Conservation (phyloP, 2,797 vertebrate species). For the Threskiornis aethiopicus region DNA sequence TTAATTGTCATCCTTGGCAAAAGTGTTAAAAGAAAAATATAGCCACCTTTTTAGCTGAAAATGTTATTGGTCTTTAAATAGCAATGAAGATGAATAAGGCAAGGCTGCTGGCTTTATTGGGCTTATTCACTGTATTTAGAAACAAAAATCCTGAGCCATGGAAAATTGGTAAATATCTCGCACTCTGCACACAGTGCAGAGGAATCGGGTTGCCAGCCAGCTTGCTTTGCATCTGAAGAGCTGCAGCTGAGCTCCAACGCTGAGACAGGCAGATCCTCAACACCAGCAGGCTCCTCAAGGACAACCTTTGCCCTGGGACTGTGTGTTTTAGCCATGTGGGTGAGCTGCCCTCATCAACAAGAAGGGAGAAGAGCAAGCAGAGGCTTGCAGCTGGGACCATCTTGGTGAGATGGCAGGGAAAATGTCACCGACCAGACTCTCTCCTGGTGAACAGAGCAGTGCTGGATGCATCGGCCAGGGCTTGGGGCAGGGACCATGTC, state of each 20-base stretch:
- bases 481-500: neutral
- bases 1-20: neutral
- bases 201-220: neutral
- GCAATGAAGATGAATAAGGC: neutral
- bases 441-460: neutral
- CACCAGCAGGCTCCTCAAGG: neutral
- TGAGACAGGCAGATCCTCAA: neutral
- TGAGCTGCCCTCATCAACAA: neutral
- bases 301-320: neutral
- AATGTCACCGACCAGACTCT: neutral
- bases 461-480: neutral
- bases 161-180: neutral
- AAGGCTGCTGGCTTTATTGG: neutral
- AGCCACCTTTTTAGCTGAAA: neutral
- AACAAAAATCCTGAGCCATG: neutral
- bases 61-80: neutral
- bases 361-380: neutral
- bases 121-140: neutral
- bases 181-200: neutral
- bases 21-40: neutral
- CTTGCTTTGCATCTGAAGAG: neutral
- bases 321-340: neutral
- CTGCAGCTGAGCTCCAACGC: neutral
- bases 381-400: fast-evolving
- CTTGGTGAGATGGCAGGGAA: neutral